A percentile compares a stretch with the other conserved stretches of the same genome.
These are phyloP conservation scores for Hemitrygon akajei DNA, from an alignment of 2,797 vertebrate species.

Conservation along the genomic window DNA sequence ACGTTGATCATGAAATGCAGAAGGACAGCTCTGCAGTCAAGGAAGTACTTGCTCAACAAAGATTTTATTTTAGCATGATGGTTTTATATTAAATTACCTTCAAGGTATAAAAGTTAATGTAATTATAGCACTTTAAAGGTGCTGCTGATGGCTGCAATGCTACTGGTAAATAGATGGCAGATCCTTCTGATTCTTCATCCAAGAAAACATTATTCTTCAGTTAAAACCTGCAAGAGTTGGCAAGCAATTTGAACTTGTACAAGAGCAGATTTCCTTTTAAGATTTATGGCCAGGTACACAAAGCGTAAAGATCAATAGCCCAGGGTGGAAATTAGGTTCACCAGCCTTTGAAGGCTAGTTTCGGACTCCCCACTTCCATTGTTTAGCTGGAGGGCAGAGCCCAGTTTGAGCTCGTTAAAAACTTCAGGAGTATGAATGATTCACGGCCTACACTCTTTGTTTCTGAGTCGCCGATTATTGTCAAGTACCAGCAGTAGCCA, in stretches of 20 bases:
- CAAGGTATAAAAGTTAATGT: background rate
- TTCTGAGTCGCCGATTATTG: background rate
- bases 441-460: background rate
- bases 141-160: background rate
- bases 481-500: background rate
- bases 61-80: background rate
- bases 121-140: background rate
- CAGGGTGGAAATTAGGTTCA: background rate
- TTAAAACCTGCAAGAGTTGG: background rate
- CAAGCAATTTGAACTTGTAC: background rate
- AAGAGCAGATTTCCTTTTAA: background rate
- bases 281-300: background rate
- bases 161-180: background rate
- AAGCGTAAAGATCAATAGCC: background rate
- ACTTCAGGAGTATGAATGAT: background rate
- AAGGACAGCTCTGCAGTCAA: background rate
- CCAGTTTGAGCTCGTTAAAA: background rate
- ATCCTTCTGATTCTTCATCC: background rate
- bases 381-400: background rate
- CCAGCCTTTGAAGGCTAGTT: background rate
- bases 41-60: background rate
- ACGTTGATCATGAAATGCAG: background rate
- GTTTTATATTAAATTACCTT: background rate
- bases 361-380: background rate
- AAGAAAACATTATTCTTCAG: background rate